Evolutionary conservation across 2,888 invertebrate species (phyloP).

Genomic region (Lutraria lutraria): DNA sequence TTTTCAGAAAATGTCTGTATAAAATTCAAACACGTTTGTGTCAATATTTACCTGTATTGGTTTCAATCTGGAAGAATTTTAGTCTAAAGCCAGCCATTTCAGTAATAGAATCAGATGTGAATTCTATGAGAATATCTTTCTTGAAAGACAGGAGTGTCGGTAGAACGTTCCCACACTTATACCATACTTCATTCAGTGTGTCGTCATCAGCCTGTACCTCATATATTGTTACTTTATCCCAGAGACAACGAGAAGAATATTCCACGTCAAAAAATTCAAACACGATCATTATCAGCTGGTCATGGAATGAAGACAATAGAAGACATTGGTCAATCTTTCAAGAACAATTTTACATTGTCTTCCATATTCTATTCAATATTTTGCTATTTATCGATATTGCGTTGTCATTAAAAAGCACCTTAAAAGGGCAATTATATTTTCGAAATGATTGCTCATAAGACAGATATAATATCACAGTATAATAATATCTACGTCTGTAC

Average conservation of each 20-base stretch:
- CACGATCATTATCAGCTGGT: conserved; percentile 54
- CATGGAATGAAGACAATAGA: neutral
- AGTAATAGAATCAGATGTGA: conserved; percentile 65
- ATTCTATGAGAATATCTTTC: conserved; percentile 61
- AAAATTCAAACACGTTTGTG: neutral
- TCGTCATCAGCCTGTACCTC: conserved; percentile 5
- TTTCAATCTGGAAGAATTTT: conserved; percentile 47
- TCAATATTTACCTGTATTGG: conserved; percentile 26
- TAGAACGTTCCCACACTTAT: conserved; percentile 55
- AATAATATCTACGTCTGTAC: too few species aligned
- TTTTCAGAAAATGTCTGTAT: neutral
- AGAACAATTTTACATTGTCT: too few species aligned
- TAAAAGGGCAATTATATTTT: too few species aligned
- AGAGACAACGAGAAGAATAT: conserved; percentile 51
- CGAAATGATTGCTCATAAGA: too few species aligned
- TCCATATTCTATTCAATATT: too few species aligned
- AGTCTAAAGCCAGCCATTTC: conserved; percentile 69
- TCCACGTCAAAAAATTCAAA: conserved; percentile 68
- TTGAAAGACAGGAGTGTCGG: conserved; percentile 67
- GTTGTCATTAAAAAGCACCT: too few species aligned
- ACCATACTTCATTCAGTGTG: conserved; percentile 18
- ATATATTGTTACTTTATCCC: conserved; percentile 64
- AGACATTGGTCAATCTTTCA: too few species aligned
- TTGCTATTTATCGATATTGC: too few species aligned
- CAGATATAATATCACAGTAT: too few species aligned